Evolutionary conservation across 2,888 invertebrate genomes (phyloP).

Genomic region (Lasioglossum zephyrum): DNA sequence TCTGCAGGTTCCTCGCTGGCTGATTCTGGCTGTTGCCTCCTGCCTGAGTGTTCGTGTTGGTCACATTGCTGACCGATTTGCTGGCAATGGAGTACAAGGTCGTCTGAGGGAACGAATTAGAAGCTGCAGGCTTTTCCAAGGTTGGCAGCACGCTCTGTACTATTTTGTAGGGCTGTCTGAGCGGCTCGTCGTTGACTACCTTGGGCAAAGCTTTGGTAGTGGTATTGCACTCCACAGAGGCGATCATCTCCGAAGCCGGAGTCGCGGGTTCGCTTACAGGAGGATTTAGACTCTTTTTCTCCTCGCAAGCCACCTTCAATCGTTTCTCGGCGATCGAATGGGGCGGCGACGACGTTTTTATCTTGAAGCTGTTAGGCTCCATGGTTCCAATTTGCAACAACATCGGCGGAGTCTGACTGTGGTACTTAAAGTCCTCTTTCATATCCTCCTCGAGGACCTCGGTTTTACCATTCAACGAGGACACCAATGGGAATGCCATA

Average conservation of each 20-base stretch:
- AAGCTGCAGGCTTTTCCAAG: slow-evolving; percentile 58
- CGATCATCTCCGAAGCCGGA: slow-evolving; percentile 53
- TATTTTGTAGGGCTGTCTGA: slow-evolving; percentile 80
- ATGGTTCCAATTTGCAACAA: slow-evolving; percentile 82
- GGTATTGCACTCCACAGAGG: slow-evolving; percentile 50
- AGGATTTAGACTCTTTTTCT: slow-evolving; percentile 51
- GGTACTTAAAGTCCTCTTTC: slow-evolving; percentile 83
- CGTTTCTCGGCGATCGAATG: slow-evolving; percentile 59
- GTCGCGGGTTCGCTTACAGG: slow-evolving; percentile 38
- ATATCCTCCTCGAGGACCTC: slow-evolving; percentile 86
- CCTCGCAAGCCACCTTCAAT: slow-evolving; percentile 48
- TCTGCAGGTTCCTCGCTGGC: slow-evolving; percentile 35
- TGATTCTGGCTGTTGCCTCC: slow-evolving; percentile 42
- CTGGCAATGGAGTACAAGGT: slow-evolving; percentile 48
- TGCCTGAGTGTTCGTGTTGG: slow-evolving; percentile 34
- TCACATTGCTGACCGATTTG: slow-evolving; percentile 32
- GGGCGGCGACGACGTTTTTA: slow-evolving; percentile 71
- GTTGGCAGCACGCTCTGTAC: slow-evolving; percentile 67
- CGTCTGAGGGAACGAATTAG: slow-evolving; percentile 53
- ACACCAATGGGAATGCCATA: slow-evolving; percentile 91
- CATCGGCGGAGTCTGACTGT: slow-evolving; percentile 83
- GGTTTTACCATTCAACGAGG: slow-evolving; percentile 86
- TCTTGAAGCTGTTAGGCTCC: slow-evolving; percentile 82
- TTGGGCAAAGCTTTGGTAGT: slow-evolving; percentile 77
- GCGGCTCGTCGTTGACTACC: slow-evolving; percentile 77